Conservation (phyloP, 2,888 invertebrate species). For the Dicyrtomina minuta region DNA sequence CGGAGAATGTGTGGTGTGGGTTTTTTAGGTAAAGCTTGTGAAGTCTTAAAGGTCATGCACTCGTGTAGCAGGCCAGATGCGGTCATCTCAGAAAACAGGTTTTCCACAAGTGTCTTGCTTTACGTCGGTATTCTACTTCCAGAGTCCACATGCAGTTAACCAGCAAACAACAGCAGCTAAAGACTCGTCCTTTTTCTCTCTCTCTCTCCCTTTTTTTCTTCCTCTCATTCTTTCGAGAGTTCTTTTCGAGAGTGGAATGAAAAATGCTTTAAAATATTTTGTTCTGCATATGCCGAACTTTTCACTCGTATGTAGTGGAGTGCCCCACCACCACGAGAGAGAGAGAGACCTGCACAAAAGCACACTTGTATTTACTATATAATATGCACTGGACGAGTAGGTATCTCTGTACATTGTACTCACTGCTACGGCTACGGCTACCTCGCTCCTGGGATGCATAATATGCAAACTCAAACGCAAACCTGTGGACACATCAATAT, state of each 20-base stretch:
- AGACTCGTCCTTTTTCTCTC: constrained; percentile 15
- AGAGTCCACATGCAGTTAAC: constrained; percentile 22
- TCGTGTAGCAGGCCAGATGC: constrained; percentile 54
- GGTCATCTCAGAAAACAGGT: constrained; percentile 54
- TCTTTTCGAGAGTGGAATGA: constrained; percentile 11
- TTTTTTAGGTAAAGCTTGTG: constrained; percentile 51
- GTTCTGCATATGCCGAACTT: constrained; percentile 40
- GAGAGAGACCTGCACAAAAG: too few species aligned
- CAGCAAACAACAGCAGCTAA: constrained; percentile 31
- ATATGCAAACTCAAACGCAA: too few species aligned
- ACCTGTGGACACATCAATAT: too few species aligned
- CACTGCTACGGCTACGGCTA: too few species aligned
- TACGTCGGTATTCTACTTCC: constrained; percentile 33
- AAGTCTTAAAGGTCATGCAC: constrained; percentile 54
- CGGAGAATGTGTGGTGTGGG: constrained; percentile 50
- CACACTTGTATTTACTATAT: too few species aligned
- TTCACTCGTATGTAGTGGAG: background rate
- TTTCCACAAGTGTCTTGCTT: constrained; percentile 42
- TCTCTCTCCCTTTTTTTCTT: constrained; percentile 17
- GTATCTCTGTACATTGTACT: too few species aligned
- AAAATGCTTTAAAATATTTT: constrained; percentile 26
- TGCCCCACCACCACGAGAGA: too few species aligned
- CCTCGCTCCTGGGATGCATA: too few species aligned
- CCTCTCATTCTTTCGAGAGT: background rate
- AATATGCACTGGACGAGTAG: too few species aligned